phyloP scores from a whole-genome alignment of 2,888 invertebrate species.

The Poecilus cupreus region DNA sequence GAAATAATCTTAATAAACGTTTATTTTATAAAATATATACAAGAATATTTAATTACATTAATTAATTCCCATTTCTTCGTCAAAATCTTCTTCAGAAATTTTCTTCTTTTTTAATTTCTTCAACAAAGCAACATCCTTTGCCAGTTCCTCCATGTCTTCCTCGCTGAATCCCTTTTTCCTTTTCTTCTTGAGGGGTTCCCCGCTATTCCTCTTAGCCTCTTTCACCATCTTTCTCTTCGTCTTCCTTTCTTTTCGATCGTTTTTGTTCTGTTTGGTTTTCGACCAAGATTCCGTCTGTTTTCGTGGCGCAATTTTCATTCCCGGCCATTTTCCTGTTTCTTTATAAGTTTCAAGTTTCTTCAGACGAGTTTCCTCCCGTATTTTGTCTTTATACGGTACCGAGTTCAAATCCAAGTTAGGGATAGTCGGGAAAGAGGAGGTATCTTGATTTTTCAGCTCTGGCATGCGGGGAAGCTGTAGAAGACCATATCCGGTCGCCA shows the following conservation, averaged over 20 bases:
- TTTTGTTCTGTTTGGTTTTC: slow-evolving; percentile 82
- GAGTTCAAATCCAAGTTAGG: slow-evolving; percentile 82
- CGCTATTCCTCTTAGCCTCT: slow-evolving; percentile 72
- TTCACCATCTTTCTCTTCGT: slow-evolving; percentile 79
- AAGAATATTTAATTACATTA: not conserved
- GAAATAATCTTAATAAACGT: too few species aligned
- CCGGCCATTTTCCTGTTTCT: slow-evolving; percentile 80
- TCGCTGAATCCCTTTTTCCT: slow-evolving; percentile 76
- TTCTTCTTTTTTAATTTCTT: slow-evolving; percentile 92
- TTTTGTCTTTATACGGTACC: slow-evolving; percentile 86
- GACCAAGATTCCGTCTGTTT: slow-evolving; percentile 86
- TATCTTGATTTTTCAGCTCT: slow-evolving; percentile 84
- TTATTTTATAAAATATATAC: too few species aligned
- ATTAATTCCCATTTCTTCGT: slow-evolving; percentile 76
- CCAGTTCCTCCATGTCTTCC: slow-evolving; percentile 85
- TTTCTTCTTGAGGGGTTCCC: slow-evolving; percentile 71
- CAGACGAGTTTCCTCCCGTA: slow-evolving; percentile 83
- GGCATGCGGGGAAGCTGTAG: slow-evolving; percentile 96
- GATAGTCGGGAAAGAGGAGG: slow-evolving; percentile 75
- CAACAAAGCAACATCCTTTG: slow-evolving; percentile 86
- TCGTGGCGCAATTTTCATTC: slow-evolving; percentile 69
- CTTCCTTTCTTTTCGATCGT: slow-evolving; percentile 78
- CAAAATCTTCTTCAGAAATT: slow-evolving; percentile 80
- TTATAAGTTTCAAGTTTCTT: slow-evolving; percentile 82
- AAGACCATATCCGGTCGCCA: slow-evolving; percentile 93